These are phyloP conservation scores for Menidia menidia DNA, from an alignment of 2,797 vertebrate species.

Conservation along the genomic window DNA sequence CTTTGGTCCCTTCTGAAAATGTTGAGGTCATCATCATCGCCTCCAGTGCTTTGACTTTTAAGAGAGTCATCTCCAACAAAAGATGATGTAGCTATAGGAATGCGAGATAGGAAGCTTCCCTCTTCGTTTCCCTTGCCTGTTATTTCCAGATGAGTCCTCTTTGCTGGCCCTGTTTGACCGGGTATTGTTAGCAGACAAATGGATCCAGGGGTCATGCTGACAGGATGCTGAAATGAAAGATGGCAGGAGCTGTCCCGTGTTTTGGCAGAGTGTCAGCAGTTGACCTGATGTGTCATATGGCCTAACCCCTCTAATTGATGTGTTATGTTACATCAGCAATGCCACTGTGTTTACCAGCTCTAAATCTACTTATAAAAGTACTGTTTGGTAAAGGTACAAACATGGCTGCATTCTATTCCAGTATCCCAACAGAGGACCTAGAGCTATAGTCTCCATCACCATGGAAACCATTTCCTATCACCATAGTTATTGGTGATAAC, in stretches of 20 bases:
- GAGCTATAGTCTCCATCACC: background rate
- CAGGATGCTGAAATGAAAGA: conserved; percentile 39
- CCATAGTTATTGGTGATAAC: background rate
- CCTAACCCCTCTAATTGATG: background rate
- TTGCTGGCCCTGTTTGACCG: conserved; percentile 4
- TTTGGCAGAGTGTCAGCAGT: conserved; percentile 9
- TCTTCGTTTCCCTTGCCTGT: conserved; percentile 14
- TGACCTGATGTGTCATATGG: conserved; percentile 15
- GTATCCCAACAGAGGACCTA: background rate
- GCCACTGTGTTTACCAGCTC: background rate
- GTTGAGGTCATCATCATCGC: conserved; percentile 8
- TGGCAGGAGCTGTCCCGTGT: conserved; percentile 20
- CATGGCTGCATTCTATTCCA: background rate
- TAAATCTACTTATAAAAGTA: background rate
- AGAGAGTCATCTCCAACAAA: background rate
- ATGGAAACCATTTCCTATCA: background rate
- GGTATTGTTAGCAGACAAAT: conserved; percentile 31
- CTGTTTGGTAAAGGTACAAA: background rate
- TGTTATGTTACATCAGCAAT: conserved; percentile 14
- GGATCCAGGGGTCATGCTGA: conserved; percentile 34
- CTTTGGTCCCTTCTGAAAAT: background rate
- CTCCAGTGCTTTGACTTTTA: conserved; percentile 22
- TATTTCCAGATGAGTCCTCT: conserved; percentile 21
- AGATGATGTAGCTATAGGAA: conserved; percentile 35
- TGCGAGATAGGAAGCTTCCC: conserved; percentile 19